phyloP scores from a whole-genome alignment of 2,113 vertebrate genomes.

The Camelus dromedarius region DNA sequence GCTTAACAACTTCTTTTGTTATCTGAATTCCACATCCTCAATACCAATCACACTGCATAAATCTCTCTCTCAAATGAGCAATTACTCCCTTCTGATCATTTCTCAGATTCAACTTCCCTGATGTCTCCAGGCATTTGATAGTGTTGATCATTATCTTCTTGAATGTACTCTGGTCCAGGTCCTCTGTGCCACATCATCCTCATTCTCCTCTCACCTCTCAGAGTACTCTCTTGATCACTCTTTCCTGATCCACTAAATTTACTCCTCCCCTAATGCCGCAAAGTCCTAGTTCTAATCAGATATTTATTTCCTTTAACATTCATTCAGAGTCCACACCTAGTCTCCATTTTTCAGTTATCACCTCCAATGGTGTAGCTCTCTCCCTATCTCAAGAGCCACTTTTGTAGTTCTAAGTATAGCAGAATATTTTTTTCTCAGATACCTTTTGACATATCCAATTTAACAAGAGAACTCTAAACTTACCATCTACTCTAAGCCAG shows the following conservation, averaged over 20 bases:
- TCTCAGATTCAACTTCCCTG: not conserved
- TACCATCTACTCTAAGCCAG: not conserved
- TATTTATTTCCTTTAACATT: not conserved
- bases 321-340: not conserved
- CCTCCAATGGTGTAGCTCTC: not conserved
- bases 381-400: not conserved
- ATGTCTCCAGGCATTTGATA: not conserved
- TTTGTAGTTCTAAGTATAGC: not conserved
- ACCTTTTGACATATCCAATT: not conserved
- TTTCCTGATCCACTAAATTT: not conserved
- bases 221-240: not conserved
- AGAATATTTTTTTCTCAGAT: not conserved
- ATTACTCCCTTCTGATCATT: not conserved
- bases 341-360: not conserved
- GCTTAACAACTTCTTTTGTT: not conserved
- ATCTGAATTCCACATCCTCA: not conserved
- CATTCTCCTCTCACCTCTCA: not conserved
- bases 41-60: not conserved
- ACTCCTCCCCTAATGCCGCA: not conserved
- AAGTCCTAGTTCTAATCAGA: not conserved
- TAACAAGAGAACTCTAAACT: not conserved
- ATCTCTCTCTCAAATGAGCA: slow-evolving; percentile 8
- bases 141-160: not conserved
- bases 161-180: too few species aligned
- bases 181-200: not conserved